Conservation (phyloP, 1,140 invertebrate species). For the Gerris buenoi region DNA sequence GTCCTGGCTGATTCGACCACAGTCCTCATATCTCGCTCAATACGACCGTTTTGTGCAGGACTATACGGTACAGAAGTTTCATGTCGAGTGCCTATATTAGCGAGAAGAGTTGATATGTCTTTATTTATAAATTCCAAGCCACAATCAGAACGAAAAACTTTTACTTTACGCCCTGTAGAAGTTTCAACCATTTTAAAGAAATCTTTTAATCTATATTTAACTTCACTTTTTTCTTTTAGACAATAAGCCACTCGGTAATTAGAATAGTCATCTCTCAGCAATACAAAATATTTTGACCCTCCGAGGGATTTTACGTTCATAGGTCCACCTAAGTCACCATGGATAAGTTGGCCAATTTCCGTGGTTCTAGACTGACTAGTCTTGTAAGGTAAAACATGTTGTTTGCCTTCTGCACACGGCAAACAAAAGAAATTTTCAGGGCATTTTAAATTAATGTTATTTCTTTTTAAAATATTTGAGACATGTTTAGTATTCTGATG, state of each 20-base stretch:
- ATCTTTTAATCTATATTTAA: neutral
- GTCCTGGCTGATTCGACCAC: neutral
- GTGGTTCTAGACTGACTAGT: neutral
- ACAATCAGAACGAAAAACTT: neutral
- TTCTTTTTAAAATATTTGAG: neutral
- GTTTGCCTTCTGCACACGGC: neutral
- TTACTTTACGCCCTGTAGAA: neutral
- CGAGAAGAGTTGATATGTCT: neutral
- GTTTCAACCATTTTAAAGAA: neutral
- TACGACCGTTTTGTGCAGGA: neutral
- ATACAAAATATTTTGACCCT: neutral
- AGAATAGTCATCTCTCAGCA: neutral
- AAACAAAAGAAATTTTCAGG: neutral
- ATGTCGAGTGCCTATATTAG: neutral
- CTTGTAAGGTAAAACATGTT: neutral
- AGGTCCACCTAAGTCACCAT: neutral
- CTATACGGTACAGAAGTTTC: neutral
- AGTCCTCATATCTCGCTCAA: neutral
- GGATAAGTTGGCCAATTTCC: neutral
- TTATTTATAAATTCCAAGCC: neutral
- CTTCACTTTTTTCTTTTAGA: neutral
- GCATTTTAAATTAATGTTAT: neutral
- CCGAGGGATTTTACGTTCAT: neutral
- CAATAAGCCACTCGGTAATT: neutral
- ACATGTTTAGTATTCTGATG: neutral